Evolutionary conservation across 2,113 vertebrate genomes (phyloP), one percentile per base, ranked within the genome.

Genomic region (Candoia aspera): DNA sequence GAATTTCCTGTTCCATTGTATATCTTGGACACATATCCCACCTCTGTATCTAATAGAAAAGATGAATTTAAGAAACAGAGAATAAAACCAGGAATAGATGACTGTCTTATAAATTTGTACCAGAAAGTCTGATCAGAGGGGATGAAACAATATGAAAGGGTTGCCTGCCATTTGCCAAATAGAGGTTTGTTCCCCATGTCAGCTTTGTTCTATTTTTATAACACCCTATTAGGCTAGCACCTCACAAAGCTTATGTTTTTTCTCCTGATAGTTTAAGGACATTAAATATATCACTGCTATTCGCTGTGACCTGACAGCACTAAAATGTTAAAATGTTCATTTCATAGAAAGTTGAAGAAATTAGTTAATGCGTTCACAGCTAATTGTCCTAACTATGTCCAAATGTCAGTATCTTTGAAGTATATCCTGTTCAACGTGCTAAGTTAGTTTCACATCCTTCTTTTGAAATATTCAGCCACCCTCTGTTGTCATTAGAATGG

Each of bases 311-410:
- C 55, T 95, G 64, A 91, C 89, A 93, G 59, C 93, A 96, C 95
- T 95, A 95, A 93, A 95, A 94, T 92, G 8, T 42, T 92, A 83
- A 92, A 93, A 79, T 2, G 37, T 88, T 91, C 86, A 88, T 87
- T 94, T 95, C 90, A 37, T 37, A 94, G n/a, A 90, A 97, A 96
- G 93, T 84, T 13, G 93, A 88, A 94, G 84, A 8, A 26, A 92
- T 84, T 96, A 93, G 57, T 89, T 94, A 95, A 95, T 87, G 62
- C 90, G 92, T 83, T 93, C 94, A 54, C 59, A 57, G 19, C 6
- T 68, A 93, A 83, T 92, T 93, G 94, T 93, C 6, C 85, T 95
- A 89, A 59, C 79, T 94, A 5, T 93, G 46, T 94, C 94, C 93
- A 90, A 87, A 95, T 94, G 95, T 95, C 1, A 92, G 17, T 0